Conservation (phyloP, 2,113 vertebrate species). For the Oxyura jamaicensis region DNA sequence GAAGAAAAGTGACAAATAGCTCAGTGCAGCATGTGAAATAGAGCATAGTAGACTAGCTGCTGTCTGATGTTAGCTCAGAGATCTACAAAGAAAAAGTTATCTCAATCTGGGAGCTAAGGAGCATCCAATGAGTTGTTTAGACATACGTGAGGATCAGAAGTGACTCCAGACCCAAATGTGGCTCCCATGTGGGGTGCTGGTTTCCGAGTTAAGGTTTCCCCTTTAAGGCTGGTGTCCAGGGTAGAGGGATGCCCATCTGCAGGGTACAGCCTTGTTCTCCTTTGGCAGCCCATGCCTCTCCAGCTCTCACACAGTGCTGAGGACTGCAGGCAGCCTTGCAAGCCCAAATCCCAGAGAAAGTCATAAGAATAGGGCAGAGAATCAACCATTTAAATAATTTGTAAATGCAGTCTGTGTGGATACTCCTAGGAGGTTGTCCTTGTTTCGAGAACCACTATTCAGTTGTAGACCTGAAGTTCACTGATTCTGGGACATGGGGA, state of each 20-base stretch:
- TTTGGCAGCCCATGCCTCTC: not conserved
- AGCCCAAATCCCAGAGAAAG: not conserved
- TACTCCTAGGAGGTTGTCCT: not conserved
- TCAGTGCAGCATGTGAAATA: not conserved
- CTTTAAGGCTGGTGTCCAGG: not conserved
- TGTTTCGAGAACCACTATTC: not conserved
- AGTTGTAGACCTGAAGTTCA: not conserved
- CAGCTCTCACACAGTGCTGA: fast-evolving
- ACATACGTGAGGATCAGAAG: not conserved
- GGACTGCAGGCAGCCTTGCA: not conserved
- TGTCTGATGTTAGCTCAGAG: not conserved
- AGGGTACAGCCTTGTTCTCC: not conserved
- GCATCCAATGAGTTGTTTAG: not conserved
- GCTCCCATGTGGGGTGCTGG: not conserved
- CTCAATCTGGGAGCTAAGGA: not conserved
- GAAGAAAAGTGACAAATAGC: not conserved
- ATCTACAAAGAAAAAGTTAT: not conserved
- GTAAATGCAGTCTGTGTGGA: fast-evolving
- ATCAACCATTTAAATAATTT: not conserved
- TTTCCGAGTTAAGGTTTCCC: not conserved
- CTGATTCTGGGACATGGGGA: not conserved
- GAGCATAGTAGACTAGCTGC: not conserved
- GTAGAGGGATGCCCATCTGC: not conserved
- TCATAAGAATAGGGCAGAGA: not conserved
- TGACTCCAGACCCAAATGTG: not conserved